Base-by-base conservation (phyloP, 1,140 invertebrate species). In the Panagrolaimus sp. region DNA sequence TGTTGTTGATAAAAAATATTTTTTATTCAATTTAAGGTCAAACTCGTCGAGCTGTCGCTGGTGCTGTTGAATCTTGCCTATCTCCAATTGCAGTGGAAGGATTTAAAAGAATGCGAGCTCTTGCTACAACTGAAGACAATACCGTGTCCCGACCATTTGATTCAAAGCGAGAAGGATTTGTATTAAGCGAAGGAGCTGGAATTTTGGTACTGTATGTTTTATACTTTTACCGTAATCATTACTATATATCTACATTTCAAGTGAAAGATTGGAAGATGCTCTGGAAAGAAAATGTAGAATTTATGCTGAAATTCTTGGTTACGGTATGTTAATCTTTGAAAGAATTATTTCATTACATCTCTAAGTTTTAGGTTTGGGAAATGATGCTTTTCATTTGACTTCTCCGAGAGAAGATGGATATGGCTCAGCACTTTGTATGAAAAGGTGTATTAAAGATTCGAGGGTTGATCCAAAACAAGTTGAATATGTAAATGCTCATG, bases 161-260 rank as follows among this genome's bases (percentile, higher is more conserved):
- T 84, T 89, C 88, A 71, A 85, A 88, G 44, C 86, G 96, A 67
- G 91, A 96, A 84, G 96, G 96, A n/a, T 98, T 98, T 88, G 93
- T 98, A 0, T 96, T 98, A 91, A 92, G 93, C 0, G 96, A 98
- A 87, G 96, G 96, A 7, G 88, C 91, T 69, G 92, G 91, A 10
- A 88, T 97, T 71, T 76, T 98, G 63, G 86, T 98, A 12, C 84
- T 98, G 44, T 95, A 98, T 86, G 91, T 94, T 83, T 83, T 94
- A 62, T n/a, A n/a, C n/a, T n/a, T n/a, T n/a, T n/a, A n/a, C n/a
- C n/a, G n/a, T n/a, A n/a, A n/a, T n/a, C 26, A 17, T 9, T 15
- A 17, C 10, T 62, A n/a, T n/a, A n/a, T n/a, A n/a, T n/a, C n/a
- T n/a, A n/a, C n/a, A n/a, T n/a, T n/a, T n/a, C n/a, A n/a, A n/a